Evolutionary conservation across 2,797 vertebrate genomes (phyloP).

Genomic region (Hydrolagus colliei): DNA sequence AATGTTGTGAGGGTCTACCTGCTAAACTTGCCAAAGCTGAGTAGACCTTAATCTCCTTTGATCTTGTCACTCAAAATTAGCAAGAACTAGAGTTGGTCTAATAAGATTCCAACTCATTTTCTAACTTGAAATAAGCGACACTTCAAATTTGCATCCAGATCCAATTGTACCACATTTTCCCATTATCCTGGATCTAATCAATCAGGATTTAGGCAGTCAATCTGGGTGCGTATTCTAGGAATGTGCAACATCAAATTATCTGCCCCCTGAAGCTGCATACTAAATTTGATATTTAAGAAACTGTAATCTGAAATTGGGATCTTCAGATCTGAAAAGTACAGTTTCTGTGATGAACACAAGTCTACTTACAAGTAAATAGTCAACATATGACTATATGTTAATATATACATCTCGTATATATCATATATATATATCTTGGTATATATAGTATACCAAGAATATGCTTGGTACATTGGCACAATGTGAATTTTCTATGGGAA

Average conservation of each 20-base stretch:
- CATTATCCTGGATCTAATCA: neutral
- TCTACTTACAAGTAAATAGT: neutral
- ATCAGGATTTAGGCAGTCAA: neutral
- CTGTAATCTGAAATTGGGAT: neutral
- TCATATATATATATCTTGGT: too few relatives aligned
- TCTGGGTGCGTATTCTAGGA: neutral
- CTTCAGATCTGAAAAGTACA: neutral
- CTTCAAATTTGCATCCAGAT: neutral
- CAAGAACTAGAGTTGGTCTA: neutral
- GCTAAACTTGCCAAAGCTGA: neutral
- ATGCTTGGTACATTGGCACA: slow-evolving; percentile 88
- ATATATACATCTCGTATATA: too few relatives aligned
- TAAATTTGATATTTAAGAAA: neutral
- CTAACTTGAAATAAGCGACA: neutral
- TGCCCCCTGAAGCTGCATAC: neutral
- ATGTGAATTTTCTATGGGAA: slow-evolving; percentile 97
- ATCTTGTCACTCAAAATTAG: neutral
- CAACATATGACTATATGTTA: neutral
- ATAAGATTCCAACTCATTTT: neutral
- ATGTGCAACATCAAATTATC: neutral
- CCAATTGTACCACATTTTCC: neutral
- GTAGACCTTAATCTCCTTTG: neutral
- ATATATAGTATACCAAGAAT: slow-evolving; percentile 76
- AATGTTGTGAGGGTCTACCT: neutral
- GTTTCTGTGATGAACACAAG: too few relatives aligned